These are phyloP conservation scores for Trichomalopsis sarcophagae DNA, from an alignment of 1,140 invertebrate species.

Conservation along the genomic window DNA sequence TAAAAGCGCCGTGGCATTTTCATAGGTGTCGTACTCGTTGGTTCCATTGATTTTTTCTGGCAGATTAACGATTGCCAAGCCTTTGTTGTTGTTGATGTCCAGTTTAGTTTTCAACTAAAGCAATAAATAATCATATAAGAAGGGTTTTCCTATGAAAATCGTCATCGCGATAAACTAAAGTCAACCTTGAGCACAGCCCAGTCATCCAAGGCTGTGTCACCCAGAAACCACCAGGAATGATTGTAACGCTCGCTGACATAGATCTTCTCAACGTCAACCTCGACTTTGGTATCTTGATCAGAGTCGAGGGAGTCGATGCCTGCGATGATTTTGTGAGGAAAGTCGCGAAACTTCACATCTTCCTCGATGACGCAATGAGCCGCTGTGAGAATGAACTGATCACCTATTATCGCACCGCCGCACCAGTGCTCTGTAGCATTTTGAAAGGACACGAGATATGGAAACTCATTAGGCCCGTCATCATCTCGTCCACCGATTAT, in stretches of 20 bases:
- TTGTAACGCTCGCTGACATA: background rate
- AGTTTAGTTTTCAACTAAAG: background rate
- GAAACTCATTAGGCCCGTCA: slow-evolving; percentile 56
- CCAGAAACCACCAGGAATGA: background rate
- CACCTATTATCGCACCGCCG: slow-evolving; percentile 71
- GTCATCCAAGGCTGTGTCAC: background rate
- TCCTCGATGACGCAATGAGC: slow-evolving; percentile 69
- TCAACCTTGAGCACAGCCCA: background rate
- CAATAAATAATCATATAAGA: background rate
- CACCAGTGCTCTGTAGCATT: slow-evolving; percentile 69
- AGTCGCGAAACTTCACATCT: background rate
- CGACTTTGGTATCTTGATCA: background rate
- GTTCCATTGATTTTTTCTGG: background rate
- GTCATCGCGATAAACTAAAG: background rate
- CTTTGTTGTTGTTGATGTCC: background rate
- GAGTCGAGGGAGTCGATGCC: background rate
- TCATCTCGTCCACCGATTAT: slow-evolving; percentile 35
- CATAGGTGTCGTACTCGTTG: background rate
- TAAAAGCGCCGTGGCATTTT: background rate
- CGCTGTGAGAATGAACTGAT: slow-evolving; percentile 71
- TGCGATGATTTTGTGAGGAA: background rate
- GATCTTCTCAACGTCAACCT: background rate
- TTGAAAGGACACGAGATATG: slow-evolving; percentile 61
- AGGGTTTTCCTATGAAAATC: no score
- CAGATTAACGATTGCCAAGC: background rate